Evolutionary conservation across 2,113 vertebrate genomes (phyloP), one percentile per base, ranked within the genome.

Genomic region (Telmatochromis bifrenatus): DNA sequence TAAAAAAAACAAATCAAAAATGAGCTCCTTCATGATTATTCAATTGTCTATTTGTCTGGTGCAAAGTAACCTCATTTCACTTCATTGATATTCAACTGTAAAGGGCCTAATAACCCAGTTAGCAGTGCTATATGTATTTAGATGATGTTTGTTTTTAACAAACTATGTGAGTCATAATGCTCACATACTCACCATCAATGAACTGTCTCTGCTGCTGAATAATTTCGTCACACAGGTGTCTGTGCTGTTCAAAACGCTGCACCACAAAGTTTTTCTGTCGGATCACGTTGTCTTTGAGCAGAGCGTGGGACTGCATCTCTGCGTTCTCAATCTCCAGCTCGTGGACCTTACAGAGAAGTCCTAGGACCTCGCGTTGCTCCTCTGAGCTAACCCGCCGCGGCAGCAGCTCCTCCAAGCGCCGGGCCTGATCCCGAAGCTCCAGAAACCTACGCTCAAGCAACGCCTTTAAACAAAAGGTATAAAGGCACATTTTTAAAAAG

Each of bases 181-280:
- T 15, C 14, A 42, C 7, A 5, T 8, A 81, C 96, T 55, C 92
- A 98, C 98, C 97, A 0, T 96, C 55, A 2, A 98, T 98, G 88
- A 98, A 94, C 93, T 95, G 97, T 35, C 96, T 92, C 95, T 99
- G 98, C 91, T 97, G 97, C 92, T 96, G 97, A 79, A 98, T 98
- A 95, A 98, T 97, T 92, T 97, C 96, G 4, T 98, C 94, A 23
- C 97, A 98, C 75, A 98, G 96, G 83, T 96, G 94, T n/a, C 96
- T 93, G 94, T 98, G 97, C 91, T 96, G 96, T 92, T 97, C 96
- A 51, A 97, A 97, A 54, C 93, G 95, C 80, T 95, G 97, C 82
- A 97, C 90, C 51, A 97, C 94, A 26, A 96, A 92, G 56, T 97
- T 96, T 5, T 97, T 97, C 82, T 96, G 97, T 7, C 96, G 96